Percentiles rank a stretch among this genome's conserved stretches.
These are phyloP conservation scores for Drosophila melanogaster DNA, from an alignment of 1,140 invertebrate species.

Conservation along the genomic window Release_6_plus_ISO1_MT NT_033777.3:22839501-22840000, in stretches of 20 bases:
- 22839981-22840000: conserved; percentile 28
- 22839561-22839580: too few species aligned
- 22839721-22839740: conserved; percentile 43
- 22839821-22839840: conserved; percentile 13
- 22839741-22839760: conserved; percentile 13
- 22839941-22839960: conserved; percentile 34
- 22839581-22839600: conserved; percentile 3
- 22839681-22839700: conserved; percentile 25
- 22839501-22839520: conserved; percentile 23
- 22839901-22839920: conserved; percentile 36
- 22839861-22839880: conserved; percentile 18
- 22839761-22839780: conserved; percentile 63
- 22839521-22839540: background rate
- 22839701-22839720: conserved; percentile 43
- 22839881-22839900: conserved; percentile 36
- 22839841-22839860: conserved; percentile 2
- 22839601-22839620: conserved; percentile 8
- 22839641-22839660: conserved; percentile 32
- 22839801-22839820: conserved; percentile 49
- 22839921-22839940: conserved; percentile 32
- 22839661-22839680: conserved; percentile 15
- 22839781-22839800: conserved; percentile 50
- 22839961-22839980: conserved; percentile 15
- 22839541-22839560: too few species aligned
- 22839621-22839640: conserved; percentile 46